Percentiles rank a stretch among this genome's conserved stretches.
These are phyloP conservation scores for Dromiciops gliroides DNA, from an alignment of 2,113 vertebrate genomes.

Conservation along the genomic window DNA sequence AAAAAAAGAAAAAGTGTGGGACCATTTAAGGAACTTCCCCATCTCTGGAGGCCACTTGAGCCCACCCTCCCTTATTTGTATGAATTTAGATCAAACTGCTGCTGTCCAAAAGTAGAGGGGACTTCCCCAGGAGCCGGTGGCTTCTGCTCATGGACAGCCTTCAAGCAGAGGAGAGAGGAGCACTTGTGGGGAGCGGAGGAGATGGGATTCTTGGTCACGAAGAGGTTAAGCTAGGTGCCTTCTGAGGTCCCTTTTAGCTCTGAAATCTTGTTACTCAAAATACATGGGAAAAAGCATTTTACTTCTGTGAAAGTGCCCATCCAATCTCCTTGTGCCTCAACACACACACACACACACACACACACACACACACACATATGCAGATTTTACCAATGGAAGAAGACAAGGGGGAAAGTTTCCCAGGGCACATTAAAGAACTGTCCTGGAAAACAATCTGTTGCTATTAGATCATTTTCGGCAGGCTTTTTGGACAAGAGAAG, in stretches of 20 bases:
- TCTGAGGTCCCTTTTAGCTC: not conserved
- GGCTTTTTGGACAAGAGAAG: conserved; percentile 76
- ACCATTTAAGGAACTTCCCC: not conserved
- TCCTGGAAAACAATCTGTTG: conserved; percentile 59
- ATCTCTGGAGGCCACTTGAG: not conserved
- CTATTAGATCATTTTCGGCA: conserved; percentile 77
- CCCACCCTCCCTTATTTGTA: not conserved
- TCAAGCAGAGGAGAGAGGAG: not conserved
- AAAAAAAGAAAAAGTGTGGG: no score
- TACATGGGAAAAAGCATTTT: not conserved
- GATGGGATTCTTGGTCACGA: not conserved
- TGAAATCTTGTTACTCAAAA: not conserved
- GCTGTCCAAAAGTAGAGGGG: not conserved
- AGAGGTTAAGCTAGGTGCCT: not conserved
- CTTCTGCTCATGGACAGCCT: not conserved
- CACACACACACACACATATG: not conserved
- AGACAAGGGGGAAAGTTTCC: conserved; percentile 57
- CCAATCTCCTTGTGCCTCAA: not conserved
- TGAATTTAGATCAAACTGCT: not conserved
- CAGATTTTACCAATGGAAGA: conserved; percentile 72
- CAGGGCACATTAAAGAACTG: conserved; percentile 78
- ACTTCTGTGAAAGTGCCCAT: not conserved
- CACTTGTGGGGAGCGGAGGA: not conserved
- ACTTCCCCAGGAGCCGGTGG: not conserved
- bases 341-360: not conserved